Evolutionary conservation across 1,140 invertebrate genomes (phyloP).

Genomic region (Lepidurus couesii): DNA sequence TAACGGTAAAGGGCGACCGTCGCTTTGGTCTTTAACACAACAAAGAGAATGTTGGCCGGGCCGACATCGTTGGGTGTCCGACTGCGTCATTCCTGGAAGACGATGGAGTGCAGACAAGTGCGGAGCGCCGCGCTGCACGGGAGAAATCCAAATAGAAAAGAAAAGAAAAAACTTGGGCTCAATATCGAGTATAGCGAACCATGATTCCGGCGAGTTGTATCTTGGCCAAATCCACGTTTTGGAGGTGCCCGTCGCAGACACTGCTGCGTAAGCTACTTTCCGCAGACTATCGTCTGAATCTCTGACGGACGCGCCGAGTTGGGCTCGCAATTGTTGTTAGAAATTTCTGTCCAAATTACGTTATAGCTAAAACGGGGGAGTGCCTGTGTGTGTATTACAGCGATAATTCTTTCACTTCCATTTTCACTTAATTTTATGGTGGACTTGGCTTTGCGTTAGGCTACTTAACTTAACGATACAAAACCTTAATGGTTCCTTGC

Average conservation of each 20-base stretch:
- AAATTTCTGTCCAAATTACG: no score
- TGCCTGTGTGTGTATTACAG: background rate
- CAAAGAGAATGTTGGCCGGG: background rate
- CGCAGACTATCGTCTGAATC: no score
- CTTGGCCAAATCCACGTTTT: no score
- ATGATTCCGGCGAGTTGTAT: background rate
- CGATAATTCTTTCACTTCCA: background rate
- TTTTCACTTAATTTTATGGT: background rate
- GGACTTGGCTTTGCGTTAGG: background rate
- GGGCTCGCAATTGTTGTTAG: no score
- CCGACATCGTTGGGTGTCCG: background rate
- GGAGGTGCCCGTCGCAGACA: no score
- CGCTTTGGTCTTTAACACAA: no score
- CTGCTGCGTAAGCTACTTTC: no score
- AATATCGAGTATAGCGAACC: background rate
- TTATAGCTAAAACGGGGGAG: no score
- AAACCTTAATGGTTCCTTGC: background rate
- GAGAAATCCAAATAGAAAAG: background rate
- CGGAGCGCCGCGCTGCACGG: background rate
- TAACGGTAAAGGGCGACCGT: background rate
- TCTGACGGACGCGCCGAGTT: no score
- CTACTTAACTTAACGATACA: background rate
- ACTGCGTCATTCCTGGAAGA: background rate
- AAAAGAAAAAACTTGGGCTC: background rate
- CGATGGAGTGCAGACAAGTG: conserved; percentile 2